Evolutionary conservation across 2,888 invertebrate species (phyloP).

Genomic region (Lycaena phlaeas): DNA sequence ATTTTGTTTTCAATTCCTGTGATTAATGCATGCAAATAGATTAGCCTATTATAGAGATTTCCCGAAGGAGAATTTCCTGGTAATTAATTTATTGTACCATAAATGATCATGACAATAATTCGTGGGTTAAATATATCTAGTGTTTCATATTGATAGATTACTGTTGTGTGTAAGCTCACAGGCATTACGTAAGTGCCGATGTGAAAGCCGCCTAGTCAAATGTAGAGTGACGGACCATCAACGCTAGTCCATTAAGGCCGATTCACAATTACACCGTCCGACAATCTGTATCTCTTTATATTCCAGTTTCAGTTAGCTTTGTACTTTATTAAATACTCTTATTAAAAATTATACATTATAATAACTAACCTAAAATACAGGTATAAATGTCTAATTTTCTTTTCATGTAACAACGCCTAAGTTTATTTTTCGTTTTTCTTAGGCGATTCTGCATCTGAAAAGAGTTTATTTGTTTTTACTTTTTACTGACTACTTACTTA

Average conservation of each 20-base stretch:
- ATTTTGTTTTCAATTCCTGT: background rate
- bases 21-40: conserved; percentile 8
- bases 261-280: conserved; percentile 16
- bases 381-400: too few species aligned
- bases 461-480: too few species aligned
- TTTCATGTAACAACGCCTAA: too few species aligned
- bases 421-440: too few species aligned
- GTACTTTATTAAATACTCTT: too few species aligned
- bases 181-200: conserved; percentile 45
- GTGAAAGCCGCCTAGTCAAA: conserved; percentile 68
- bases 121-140: conserved; percentile 5
- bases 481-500: too few species aligned
- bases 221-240: conserved; percentile 66
- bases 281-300: conserved; percentile 10
- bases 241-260: conserved; percentile 56
- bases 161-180: conserved; percentile 32
- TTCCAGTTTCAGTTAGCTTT: too few species aligned
- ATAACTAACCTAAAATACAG: too few species aligned
- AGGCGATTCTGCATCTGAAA: too few species aligned
- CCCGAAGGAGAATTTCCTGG: conserved; percentile 2
- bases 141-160: conserved; percentile 24
- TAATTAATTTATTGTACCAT: conserved; percentile 8
- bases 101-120: conserved; percentile 9
- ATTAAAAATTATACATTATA: too few species aligned
- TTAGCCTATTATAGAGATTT: conserved; percentile 6